Conservation (phyloP, 2,888 invertebrate genomes). For the Eumerus sabulonum region DNA sequence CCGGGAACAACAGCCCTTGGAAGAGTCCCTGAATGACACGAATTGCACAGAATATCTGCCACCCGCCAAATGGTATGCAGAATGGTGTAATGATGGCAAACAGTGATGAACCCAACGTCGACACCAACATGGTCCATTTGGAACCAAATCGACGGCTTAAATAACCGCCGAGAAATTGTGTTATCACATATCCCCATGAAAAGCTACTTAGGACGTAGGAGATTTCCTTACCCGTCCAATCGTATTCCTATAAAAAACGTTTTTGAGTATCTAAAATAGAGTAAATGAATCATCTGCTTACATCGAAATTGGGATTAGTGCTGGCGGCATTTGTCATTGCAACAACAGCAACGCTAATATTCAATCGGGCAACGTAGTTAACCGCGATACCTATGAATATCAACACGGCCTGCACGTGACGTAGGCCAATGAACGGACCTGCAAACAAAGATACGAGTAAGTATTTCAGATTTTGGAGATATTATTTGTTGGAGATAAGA, state of each 20-base stretch:
- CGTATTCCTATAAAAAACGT: conserved; percentile 72
- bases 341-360: conserved; percentile 85
- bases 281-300: conserved; percentile 72
- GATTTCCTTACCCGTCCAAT: conserved; percentile 80
- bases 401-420: conserved; percentile 83
- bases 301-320: conserved; percentile 79
- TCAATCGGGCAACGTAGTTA: conserved; percentile 83
- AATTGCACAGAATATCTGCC: conserved; percentile 81
- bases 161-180: conserved; percentile 83
- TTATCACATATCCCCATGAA: conserved; percentile 88
- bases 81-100: conserved; percentile 84
- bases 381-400: conserved; percentile 82
- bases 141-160: conserved; percentile 86
- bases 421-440: conserved; percentile 81
- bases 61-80: conserved; percentile 83
- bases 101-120: conserved; percentile 83
- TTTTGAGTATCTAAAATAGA: conserved; percentile 41
- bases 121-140: conserved; percentile 81
- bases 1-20: conserved; percentile 84
- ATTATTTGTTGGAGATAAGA: no score
- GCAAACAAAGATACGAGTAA: conserved; percentile 70
- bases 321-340: conserved; percentile 84
- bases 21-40: conserved; percentile 84
- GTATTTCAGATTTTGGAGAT: no score
- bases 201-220: conserved; percentile 85